Conservation (phyloP, 2,797 vertebrate genomes). For the Pseudochromis fuscus region DNA sequence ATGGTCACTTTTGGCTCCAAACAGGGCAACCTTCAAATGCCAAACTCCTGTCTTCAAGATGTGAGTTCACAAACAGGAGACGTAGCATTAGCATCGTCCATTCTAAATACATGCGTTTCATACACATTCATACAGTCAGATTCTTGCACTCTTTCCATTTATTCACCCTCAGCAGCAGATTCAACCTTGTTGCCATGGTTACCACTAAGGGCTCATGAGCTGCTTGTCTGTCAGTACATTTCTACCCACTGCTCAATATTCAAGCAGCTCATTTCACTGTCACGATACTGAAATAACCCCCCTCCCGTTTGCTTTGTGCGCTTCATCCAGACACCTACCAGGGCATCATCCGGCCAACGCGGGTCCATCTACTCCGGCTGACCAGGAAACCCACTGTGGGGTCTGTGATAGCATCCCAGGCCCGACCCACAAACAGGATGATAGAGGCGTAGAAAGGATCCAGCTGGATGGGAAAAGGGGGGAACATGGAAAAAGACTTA, state of each 20-base stretch:
- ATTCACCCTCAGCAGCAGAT: neutral
- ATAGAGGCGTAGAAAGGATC: slow-evolving; percentile 92
- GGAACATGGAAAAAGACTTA: neutral
- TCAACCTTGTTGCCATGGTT: slow-evolving; percentile 60
- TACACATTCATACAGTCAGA: neutral
- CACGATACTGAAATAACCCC: too few species aligned
- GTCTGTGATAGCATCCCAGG: slow-evolving; percentile 95
- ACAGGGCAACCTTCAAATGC: too few species aligned
- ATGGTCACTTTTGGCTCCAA: too few species aligned
- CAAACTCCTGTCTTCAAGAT: too few species aligned
- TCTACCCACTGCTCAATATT: neutral
- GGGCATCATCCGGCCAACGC: slow-evolving; percentile 92
- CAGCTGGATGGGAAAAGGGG: slow-evolving; percentile 84
- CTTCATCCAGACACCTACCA: slow-evolving; percentile 86
- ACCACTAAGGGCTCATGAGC: slow-evolving; percentile 17
- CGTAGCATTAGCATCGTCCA: too few species aligned
- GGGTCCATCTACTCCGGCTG: slow-evolving; percentile 91
- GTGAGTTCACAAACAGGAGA: too few species aligned
- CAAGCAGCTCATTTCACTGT: neutral
- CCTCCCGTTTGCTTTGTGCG: neutral
- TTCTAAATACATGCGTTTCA: too few species aligned
- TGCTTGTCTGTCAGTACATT: neutral
- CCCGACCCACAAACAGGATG: slow-evolving; percentile 93
- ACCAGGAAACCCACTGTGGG: slow-evolving; percentile 95
- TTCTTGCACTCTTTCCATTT: slow-evolving; percentile 5